phyloP scores from a whole-genome alignment of 2,888 invertebrate genomes.

The Himalopsyche anomala region DNA sequence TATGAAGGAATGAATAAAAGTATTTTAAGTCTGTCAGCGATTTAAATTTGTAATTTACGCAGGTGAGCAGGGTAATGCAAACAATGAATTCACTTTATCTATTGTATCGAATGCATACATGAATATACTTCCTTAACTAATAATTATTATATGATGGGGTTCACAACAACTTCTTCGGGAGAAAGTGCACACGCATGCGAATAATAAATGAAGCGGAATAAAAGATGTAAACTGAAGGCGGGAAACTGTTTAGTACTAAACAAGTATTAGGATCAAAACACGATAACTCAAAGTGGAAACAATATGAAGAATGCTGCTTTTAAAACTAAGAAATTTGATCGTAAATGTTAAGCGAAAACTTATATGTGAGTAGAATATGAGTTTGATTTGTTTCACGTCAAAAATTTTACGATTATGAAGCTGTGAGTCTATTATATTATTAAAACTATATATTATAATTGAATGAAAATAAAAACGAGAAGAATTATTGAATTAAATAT shows the following conservation, averaged over 20 bases:
- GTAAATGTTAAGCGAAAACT: conserved; percentile 24
- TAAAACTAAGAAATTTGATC: neutral
- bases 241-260: neutral
- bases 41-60: too few species aligned
- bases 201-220: conserved; percentile 13
- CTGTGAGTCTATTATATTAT: neutral
- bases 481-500: too few species aligned
- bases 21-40: too few species aligned
- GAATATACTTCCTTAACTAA: neutral
- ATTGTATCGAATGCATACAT: too few species aligned
- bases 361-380: neutral
- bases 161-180: neutral
- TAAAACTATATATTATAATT: too few species aligned
- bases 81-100: too few species aligned
- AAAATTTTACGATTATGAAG: neutral
- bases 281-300: neutral
- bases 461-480: too few species aligned
- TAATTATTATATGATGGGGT: neutral
- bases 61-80: too few species aligned
- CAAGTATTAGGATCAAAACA: neutral
- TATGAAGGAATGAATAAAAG: too few species aligned
- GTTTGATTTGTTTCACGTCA: neutral
- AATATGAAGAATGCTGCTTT: neutral
- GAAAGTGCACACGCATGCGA: neutral
- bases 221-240: neutral